phyloP scores from a whole-genome alignment of 2,113 vertebrate species.

The Odontesthes bonariensis region DNA sequence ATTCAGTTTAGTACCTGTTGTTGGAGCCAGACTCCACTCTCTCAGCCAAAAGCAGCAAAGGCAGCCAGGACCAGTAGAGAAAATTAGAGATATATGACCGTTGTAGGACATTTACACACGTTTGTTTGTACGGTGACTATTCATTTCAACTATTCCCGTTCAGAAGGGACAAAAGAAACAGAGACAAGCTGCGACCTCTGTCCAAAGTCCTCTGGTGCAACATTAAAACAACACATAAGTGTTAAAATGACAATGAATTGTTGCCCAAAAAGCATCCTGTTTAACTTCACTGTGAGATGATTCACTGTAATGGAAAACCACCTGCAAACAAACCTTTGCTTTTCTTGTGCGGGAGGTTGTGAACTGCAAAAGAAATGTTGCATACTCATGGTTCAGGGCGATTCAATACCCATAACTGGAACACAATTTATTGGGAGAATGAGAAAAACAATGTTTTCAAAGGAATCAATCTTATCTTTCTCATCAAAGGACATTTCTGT shows the following conservation, averaged over 20 bases:
- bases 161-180: background rate
- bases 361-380: conserved; percentile 10
- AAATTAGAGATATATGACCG: background rate
- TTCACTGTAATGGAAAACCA: conserved; percentile 9
- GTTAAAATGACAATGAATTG: background rate
- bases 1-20: conserved; percentile 32
- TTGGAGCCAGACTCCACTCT: conserved; percentile 22
- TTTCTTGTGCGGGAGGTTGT: conserved; percentile 6
- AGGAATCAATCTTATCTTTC: conserved; percentile 11
- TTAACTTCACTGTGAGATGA: conserved; percentile 17
- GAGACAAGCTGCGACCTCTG: background rate
- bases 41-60: conserved; percentile 7
- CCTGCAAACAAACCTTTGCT: conserved; percentile 9
- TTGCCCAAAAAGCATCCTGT: too few species aligned
- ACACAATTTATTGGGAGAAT: background rate
- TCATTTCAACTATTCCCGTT: background rate
- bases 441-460: background rate
- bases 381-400: background rate
- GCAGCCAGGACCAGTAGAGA: background rate
- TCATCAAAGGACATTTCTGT: background rate
- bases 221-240: background rate
- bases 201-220: background rate
- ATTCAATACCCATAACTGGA: conserved; percentile 2
- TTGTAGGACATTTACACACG: background rate
- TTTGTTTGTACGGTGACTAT: background rate